Conservation (phyloP, 2,888 invertebrate genomes). For the Drosophila flavopinicola region DNA sequence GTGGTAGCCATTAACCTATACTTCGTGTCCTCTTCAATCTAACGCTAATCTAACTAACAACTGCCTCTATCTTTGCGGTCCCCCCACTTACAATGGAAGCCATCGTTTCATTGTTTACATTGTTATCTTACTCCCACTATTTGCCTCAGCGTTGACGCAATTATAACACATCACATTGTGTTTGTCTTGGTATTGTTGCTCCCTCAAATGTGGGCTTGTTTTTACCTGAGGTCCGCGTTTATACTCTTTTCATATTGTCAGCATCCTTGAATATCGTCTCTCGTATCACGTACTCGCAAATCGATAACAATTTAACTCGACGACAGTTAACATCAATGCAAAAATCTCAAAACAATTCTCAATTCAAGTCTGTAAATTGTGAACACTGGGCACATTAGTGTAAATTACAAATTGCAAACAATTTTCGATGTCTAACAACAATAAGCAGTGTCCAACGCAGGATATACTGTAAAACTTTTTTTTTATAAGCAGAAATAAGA, state of each 20-base stretch:
- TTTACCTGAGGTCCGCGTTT: no score
- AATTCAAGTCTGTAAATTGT: no score
- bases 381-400: no score
- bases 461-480: no score
- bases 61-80: not conserved
- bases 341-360: constrained; percentile 23
- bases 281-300: no score
- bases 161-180: constrained; percentile 62
- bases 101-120: constrained; percentile 71
- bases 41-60: constrained; percentile 25
- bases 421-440: no score
- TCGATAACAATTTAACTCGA: constrained; percentile 59
- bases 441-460: no score
- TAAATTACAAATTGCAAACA: no score
- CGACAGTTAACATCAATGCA: constrained; percentile 70
- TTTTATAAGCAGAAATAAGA: no score
- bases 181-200: constrained; percentile 4
- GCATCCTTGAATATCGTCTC: no score
- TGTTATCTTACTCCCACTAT: constrained; percentile 61
- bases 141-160: constrained; percentile 65
- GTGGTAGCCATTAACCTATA: constrained; percentile 23
- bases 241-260: no score
- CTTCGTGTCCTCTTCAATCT: constrained; percentile 7
- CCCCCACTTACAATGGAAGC: constrained; percentile 32
- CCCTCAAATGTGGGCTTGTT: no score